Evolutionary conservation across 2,113 vertebrate genomes (phyloP), one percentile per base, ranked within the genome.

Genomic region (Loxodonta africana): DNA sequence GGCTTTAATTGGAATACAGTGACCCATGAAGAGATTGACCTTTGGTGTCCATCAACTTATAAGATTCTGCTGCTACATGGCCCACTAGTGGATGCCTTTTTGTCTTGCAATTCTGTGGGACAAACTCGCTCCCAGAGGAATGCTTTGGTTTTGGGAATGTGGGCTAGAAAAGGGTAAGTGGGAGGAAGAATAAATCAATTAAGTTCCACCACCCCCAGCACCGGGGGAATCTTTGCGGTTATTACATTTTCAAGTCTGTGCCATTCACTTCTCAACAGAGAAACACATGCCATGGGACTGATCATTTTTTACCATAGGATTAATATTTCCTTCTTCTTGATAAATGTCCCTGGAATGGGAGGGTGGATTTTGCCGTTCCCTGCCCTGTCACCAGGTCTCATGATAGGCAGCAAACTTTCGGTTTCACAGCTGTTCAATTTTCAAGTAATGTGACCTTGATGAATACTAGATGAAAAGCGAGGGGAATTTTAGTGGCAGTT

Each of bases 321-420:
- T 95, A 86, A 93, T 33, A 96, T 69, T 92, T 90, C n/a, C 83
- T 95, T 85, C 67, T 80, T 76, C 41, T 71, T 62, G 77, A 89
- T 83, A 81, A 89, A 65, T 20, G 28, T 92, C 25, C 41, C 78
- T 83, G 51, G 62, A 95, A 18, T 44, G 11, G 71, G 44, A 74
- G n/a, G 18, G 2, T 12, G 23, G 44, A 41, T 53, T 95, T 53
- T 62, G 1, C 20, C 30, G 9, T 62, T 1, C 44, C 4, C 0
- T 12, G 7, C 5, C 48, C n/a, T 87, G 11, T 78, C 76, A 81
- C 83, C 74, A 82, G 20, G 28, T 90, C 82, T 92, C 82, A 28
- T 18, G 30, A 87, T 44, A 33, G 15, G 69, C 67, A 85, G 62
- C 71, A 81, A 81, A 65, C 20, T 23, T 21, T 86, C 33, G 2